Base-by-base conservation (phyloP, 2,797 vertebrate species). In the Ctenosaura bakeri region DNA sequence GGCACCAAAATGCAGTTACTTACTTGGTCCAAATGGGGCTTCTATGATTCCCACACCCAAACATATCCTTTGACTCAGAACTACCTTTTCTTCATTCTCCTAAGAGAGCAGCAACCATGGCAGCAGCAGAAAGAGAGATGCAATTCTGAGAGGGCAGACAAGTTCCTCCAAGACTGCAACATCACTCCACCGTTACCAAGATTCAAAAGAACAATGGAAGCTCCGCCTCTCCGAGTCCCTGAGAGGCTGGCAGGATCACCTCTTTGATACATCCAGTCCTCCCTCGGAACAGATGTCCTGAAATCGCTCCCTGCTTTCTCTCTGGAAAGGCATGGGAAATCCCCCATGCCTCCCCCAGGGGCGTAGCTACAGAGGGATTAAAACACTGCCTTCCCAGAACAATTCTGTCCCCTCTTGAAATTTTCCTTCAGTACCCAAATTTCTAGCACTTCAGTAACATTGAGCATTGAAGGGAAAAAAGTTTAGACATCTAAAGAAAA, bases 1-100 rank as follows among this genome's bases (percentile, higher is more conserved):
- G 9, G 52, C n/a, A 32, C 54, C 35, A 89, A 88, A 87, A 89
- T 24, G 14, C 54, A 79, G 52, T 84, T 62, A 89, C 91, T 92
- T 89, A 92, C 91, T 73, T 87, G 85, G 64, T 89, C 88, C 91
- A 89, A 83, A 62, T 26, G 78, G 42, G 54, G 66, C 42, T 87
- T 80, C 29, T 52, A 64, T 59, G 73, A 52, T 71, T 83, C 50
- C 38, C 79, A 54, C 56, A 50, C 20, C 18, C 80, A 77, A 85
- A 71, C 76, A 38, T 69, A 83, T 86, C 73, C 69, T 83, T 59
- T 86, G 84, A 86, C 22, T 62, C 80, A 84, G 14, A 59, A 79
- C 62, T 54, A 38, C 26, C 77, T 73, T 4, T 84, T 38, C 64
- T 32, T 50, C 38, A 69, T 69, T 86, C 62, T 66, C 74, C 35